Percentiles rank a stretch among this genome's conserved stretches.
phyloP scores from a whole-genome alignment of 2,888 invertebrate genomes.

The Eupeodes latifasciatus region DNA sequence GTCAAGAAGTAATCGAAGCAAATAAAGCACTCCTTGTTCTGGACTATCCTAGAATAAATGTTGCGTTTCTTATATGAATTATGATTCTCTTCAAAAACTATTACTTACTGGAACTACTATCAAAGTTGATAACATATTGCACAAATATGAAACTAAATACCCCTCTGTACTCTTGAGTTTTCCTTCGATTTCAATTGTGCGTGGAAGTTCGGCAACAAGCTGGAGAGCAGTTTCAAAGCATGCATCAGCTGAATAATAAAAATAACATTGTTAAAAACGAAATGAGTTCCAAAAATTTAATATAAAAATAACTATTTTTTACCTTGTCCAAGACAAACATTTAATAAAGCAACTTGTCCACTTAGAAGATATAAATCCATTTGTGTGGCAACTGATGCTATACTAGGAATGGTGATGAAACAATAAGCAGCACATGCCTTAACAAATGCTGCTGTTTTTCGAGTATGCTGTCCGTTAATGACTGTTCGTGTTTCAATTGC shows the following conservation, averaged over 20 bases:
- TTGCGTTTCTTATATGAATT: neutral
- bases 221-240: slow-evolving; percentile 95
- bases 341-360: slow-evolving; percentile 94
- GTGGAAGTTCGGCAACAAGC: slow-evolving; percentile 91
- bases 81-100: neutral
- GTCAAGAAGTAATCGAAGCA: slow-evolving; percentile 92
- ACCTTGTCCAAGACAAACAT: slow-evolving; percentile 97
- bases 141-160: slow-evolving; percentile 89
- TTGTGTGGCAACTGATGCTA: slow-evolving; percentile 91
- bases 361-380: slow-evolving; percentile 94
- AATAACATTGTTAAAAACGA: slow-evolving; percentile 78
- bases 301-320: slow-evolving; percentile 61
- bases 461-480: slow-evolving; percentile 90
- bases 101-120: slow-evolving; percentile 91
- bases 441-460: slow-evolving; percentile 93
- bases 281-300: neutral
- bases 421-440: slow-evolving; percentile 97
- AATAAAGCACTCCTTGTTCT: slow-evolving; percentile 93
- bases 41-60: slow-evolving; percentile 90
- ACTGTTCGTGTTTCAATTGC: slow-evolving; percentile 89
- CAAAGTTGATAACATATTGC: slow-evolving; percentile 92
- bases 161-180: slow-evolving; percentile 90
- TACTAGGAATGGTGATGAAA: slow-evolving; percentile 98
- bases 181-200: slow-evolving; percentile 89
- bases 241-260: slow-evolving; percentile 90